phyloP scores from a whole-genome alignment of 2,113 vertebrate genomes.

The Sapajus apella region DNA sequence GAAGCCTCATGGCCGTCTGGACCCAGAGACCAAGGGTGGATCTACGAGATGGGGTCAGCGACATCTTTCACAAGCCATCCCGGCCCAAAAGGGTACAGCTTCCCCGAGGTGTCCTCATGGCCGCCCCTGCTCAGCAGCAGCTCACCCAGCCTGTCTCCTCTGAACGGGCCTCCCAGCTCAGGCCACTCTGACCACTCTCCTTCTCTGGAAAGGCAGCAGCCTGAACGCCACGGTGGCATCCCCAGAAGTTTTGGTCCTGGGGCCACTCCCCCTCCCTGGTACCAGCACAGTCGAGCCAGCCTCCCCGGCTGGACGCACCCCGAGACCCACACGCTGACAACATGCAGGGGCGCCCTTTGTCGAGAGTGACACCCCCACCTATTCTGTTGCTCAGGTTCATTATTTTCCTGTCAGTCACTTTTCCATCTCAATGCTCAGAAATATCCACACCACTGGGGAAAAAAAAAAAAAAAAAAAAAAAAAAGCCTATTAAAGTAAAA shows the following conservation, averaged over 20 bases:
- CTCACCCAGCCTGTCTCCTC: neutral
- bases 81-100: neutral
- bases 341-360: neutral
- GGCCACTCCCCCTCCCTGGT: neutral
- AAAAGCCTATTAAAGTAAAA: neutral
- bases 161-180: fast-evolving
- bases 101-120: neutral
- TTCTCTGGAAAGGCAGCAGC: neutral
- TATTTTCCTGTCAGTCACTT: neutral
- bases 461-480: too few relatives aligned
- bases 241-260: neutral
- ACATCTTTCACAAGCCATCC: neutral
- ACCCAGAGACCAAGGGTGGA: neutral
- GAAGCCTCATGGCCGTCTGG: neutral
- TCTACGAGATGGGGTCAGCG: neutral
- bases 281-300: neutral
- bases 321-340: neutral
- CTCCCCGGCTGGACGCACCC: neutral
- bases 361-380: neutral
- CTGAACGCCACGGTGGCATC: neutral
- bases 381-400: neutral
- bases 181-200: neutral
- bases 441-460: neutral
- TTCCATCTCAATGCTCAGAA: neutral
- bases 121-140: neutral